These are phyloP conservation scores for Pelosia muscerda DNA, from an alignment of 2,888 invertebrate genomes.

Conservation along the genomic window DNA sequence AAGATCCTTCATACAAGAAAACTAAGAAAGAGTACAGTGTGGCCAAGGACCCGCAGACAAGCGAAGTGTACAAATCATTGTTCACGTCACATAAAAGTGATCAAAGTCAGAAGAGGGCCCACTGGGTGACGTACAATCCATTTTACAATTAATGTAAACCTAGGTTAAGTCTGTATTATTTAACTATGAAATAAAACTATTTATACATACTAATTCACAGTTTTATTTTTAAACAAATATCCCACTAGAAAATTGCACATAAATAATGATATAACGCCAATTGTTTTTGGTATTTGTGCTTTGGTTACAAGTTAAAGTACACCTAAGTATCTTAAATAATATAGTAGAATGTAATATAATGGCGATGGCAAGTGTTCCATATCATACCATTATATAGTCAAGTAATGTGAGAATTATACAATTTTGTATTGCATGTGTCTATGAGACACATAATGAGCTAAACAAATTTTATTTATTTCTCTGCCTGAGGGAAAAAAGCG, in stretches of 20 bases:
- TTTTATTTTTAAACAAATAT: constrained; percentile 56
- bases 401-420: background rate
- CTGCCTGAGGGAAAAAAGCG: no score
- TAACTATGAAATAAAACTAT: constrained; percentile 23
- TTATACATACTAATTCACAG: constrained; percentile 17
- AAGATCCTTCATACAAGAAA: constrained; percentile 92
- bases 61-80: constrained; percentile 97
- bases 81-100: constrained; percentile 97
- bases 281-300: constrained; percentile 57
- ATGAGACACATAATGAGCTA: background rate
- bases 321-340: constrained; percentile 12
- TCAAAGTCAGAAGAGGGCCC: constrained; percentile 94
- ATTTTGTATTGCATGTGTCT: no score
- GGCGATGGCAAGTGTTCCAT: background rate
- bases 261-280: constrained; percentile 40
- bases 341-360: constrained; percentile 8
- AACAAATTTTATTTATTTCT: no score
- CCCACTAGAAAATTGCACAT: constrained; percentile 68
- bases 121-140: constrained; percentile 99
- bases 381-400: background rate
- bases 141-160: constrained; percentile 90
- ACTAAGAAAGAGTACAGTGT: constrained; percentile 94
- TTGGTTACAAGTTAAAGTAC: constrained; percentile 45
- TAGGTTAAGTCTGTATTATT: background rate
- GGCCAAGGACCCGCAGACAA: constrained; percentile 95